phyloP scores from a whole-genome alignment of 2,888 invertebrate genomes.

The Brenthis daphne region DNA sequence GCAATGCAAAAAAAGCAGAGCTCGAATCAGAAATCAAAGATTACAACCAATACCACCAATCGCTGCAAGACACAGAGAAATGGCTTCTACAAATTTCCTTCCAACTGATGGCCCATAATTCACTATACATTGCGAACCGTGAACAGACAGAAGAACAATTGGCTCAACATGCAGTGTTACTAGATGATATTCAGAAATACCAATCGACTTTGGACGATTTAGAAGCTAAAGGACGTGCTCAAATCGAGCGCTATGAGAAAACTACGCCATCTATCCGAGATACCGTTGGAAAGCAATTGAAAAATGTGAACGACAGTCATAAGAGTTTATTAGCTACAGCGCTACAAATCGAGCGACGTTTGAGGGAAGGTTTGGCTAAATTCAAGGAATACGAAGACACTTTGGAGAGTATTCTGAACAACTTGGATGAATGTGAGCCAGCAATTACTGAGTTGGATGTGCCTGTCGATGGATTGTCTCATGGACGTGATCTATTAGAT shows the following conservation, averaged over 20 bases:
- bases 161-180: slow-evolving; percentile 90
- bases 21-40: slow-evolving; percentile 92
- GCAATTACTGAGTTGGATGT: slow-evolving; percentile 89
- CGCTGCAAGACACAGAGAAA: slow-evolving; percentile 96
- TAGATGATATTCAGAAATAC: slow-evolving; percentile 92
- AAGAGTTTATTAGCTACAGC: slow-evolving; percentile 94
- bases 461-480: slow-evolving; percentile 87
- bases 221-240: slow-evolving; percentile 90
- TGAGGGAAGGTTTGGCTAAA: slow-evolving; percentile 93
- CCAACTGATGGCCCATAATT: slow-evolving; percentile 97
- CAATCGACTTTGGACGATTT: slow-evolving; percentile 90
- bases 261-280: slow-evolving; percentile 88
- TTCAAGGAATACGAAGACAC: slow-evolving; percentile 97
- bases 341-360: slow-evolving; percentile 92
- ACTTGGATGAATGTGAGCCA: slow-evolving; percentile 90
- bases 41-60: slow-evolving; percentile 93
- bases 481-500: slow-evolving; percentile 87
- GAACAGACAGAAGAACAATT: slow-evolving; percentile 96
- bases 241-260: slow-evolving; percentile 90
- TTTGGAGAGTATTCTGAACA: slow-evolving; percentile 91
- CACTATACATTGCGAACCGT: slow-evolving; percentile 94
- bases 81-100: slow-evolving; percentile 97
- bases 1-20: slow-evolving; percentile 83
- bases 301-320: slow-evolving; percentile 96
- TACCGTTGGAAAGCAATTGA: slow-evolving; percentile 91